Percentiles rank a stretch among this genome's conserved stretches.
These are phyloP conservation scores for Cuculus canorus DNA, from an alignment of 2,797 vertebrate species.

Conservation along the genomic window DNA sequence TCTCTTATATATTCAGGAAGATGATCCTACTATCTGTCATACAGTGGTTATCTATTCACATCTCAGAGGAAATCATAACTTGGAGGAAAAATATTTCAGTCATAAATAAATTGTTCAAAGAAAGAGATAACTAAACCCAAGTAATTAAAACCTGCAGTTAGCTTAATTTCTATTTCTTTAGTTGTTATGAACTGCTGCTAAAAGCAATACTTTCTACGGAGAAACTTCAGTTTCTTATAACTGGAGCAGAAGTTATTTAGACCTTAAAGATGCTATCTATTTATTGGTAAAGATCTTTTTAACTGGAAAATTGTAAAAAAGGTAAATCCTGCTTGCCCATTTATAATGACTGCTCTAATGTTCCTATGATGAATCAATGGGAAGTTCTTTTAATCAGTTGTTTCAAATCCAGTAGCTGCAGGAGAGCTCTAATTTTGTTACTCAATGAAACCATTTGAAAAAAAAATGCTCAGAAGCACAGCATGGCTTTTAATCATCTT, in stretches of 20 bases:
- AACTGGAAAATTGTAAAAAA: neutral
- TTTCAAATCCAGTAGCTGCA: conserved; percentile 32
- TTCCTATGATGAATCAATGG: conserved; percentile 27
- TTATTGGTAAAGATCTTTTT: neutral
- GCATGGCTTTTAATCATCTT: conserved; percentile 30
- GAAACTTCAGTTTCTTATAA: neutral
- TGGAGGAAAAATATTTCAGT: neutral
- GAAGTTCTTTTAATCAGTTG: conserved; percentile 27
- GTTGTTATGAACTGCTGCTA: neutral
- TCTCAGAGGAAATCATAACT: neutral
- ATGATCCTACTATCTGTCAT: neutral
- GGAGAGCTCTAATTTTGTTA: conserved; percentile 27
- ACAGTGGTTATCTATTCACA: neutral
- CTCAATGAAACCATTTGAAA: conserved; percentile 11
- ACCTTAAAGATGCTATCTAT: neutral
- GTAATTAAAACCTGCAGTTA: neutral
- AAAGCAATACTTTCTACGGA: neutral
- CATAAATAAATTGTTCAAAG: neutral
- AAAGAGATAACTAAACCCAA: neutral
- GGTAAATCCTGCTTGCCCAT: neutral
- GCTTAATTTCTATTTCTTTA: neutral
- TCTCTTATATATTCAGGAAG: neutral
- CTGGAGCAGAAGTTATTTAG: neutral
- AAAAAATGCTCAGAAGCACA: neutral
- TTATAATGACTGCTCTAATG: neutral